phyloP scores from a whole-genome alignment of 2,888 invertebrate species.

The Enchytraeus crypticus region DNA sequence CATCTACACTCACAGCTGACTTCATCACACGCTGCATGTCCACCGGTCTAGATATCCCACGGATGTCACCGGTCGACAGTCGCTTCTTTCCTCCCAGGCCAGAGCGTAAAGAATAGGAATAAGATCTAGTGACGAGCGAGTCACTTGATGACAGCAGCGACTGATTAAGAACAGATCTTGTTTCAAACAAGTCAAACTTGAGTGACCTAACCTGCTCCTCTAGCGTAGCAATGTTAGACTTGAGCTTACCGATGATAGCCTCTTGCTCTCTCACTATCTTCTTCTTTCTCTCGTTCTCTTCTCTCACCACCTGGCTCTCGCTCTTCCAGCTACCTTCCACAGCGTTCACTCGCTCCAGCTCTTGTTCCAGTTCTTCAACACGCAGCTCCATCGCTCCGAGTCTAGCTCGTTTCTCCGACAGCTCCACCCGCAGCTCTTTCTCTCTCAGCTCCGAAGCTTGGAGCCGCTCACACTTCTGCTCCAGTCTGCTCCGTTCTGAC shows the following conservation, averaged over 20 bases:
- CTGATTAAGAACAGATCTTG: background rate
- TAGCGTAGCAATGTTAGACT: constrained; percentile 25
- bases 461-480: too few species aligned
- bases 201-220: constrained; percentile 26
- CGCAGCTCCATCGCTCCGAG: background rate
- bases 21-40: background rate
- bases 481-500: too few species aligned
- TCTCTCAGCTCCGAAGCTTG: constrained; percentile 2
- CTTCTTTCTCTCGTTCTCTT: constrained; percentile 55
- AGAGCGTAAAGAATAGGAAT: too few species aligned
- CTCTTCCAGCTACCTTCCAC: constrained; percentile 43
- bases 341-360: background rate
- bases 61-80: too few species aligned
- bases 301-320: constrained; percentile 29
- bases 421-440: constrained; percentile 2
- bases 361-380: background rate
- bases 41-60: background rate
- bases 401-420: background rate
- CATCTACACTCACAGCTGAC: too few species aligned
- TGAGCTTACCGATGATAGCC: constrained; percentile 34
- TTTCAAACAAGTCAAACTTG: constrained; percentile 21
- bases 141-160: background rate
- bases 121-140: too few species aligned
- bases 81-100: too few species aligned
- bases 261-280: constrained; percentile 50